These are phyloP conservation scores for Ciconia nigra DNA, from an alignment of 2,797 vertebrate species.

Conservation along the genomic window DNA sequence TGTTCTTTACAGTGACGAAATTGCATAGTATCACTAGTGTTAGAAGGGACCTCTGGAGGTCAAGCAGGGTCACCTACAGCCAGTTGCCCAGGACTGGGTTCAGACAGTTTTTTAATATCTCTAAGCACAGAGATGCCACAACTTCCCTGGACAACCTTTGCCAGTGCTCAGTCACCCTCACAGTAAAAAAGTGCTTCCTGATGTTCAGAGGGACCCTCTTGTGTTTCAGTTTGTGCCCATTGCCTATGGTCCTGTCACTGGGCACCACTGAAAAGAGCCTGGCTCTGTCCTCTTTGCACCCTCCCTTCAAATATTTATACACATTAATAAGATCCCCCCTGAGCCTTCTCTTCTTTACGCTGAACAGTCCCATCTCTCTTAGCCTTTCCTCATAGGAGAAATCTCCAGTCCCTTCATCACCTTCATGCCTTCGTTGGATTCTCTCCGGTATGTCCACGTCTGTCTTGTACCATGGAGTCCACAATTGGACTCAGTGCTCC, in stretches of 20 bases:
- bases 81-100: neutral
- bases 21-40: neutral
- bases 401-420: neutral
- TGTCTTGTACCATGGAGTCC: neutral
- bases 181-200: neutral
- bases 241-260: no score
- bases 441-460: neutral
- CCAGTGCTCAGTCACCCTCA: neutral
- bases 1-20: neutral
- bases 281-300: no score
- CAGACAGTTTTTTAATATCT: neutral
- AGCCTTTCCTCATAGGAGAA: neutral
- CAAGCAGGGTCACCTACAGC: neutral
- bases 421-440: neutral
- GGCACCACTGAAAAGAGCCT: no score
- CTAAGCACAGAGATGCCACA: neutral
- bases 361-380: neutral
- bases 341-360: neutral
- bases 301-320: neutral
- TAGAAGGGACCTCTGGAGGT: neutral
- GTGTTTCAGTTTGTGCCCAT: neutral
- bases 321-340: neutral
- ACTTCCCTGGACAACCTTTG: neutral
- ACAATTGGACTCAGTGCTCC: rapidly evolving
- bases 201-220: neutral